These are phyloP conservation scores for Branchipolynoe longqiensis DNA, from an alignment of 2,888 invertebrate genomes.

Conservation along the genomic window DNA sequence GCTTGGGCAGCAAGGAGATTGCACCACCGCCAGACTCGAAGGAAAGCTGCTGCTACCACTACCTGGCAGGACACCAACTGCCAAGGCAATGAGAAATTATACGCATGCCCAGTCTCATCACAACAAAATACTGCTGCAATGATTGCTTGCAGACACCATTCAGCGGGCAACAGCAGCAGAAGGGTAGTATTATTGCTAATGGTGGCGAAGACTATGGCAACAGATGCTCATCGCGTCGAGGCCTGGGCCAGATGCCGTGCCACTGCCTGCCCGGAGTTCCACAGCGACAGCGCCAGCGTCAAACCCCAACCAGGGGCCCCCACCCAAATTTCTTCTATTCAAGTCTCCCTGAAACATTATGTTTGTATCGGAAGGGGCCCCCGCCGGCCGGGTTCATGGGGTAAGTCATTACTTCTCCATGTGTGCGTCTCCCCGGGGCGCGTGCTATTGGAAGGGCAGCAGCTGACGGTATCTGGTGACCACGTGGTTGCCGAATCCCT, in stretches of 20 bases:
- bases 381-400: neutral
- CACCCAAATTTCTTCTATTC: no score
- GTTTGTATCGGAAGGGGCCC: neutral
- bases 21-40: no score
- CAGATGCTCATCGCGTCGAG: no score
- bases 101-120: no score
- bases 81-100: no score
- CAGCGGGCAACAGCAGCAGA: constrained; percentile 20
- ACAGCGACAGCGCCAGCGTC: neutral
- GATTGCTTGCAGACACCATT: no score
- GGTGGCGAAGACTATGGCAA: neutral
- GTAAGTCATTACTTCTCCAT: neutral
- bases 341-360: no score
- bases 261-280: constrained; percentile 17
- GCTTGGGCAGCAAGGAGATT: no score
- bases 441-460: constrained; percentile 57
- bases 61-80: no score
- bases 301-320: neutral
- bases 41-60: no score
- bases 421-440: neutral
- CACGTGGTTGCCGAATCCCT: constrained; percentile 31
- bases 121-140: no score
- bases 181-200: constrained; percentile 26
- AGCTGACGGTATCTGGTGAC: constrained; percentile 43
- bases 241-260: no score